Conservation (phyloP, 2,797 vertebrate species). For the Anisognathus igniventris region DNA sequence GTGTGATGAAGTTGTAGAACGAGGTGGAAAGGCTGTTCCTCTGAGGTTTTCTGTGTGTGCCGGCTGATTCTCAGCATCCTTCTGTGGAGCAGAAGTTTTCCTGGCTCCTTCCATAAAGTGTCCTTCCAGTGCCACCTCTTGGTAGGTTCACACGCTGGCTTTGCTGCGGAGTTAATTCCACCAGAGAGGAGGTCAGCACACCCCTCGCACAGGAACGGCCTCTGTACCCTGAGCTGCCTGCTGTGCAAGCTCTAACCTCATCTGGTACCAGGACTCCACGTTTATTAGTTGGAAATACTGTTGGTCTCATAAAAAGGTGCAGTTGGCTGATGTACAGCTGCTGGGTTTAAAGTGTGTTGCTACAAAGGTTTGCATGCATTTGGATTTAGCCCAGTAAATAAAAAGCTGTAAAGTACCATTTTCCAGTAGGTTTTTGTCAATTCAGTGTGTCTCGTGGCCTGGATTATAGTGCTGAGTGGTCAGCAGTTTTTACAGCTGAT, state of each 20-base stretch:
- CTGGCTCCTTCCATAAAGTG: not conserved
- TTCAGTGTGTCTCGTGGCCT: not conserved
- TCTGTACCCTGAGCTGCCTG: not conserved
- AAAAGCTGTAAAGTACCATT: not conserved
- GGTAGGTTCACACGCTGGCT: not conserved
- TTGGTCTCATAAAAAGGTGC: not conserved
- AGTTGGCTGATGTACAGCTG: accelerated
- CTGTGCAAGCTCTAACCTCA: not conserved
- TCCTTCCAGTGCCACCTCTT: slow-evolving; percentile 60
- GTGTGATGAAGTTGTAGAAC: not conserved
- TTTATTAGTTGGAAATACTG: not conserved
- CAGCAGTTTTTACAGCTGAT: not conserved
- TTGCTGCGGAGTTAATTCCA: not conserved
- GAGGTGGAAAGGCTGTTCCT: accelerated
- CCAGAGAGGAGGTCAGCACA: not conserved
- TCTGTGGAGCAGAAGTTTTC: not conserved
- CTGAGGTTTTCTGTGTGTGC: not conserved
- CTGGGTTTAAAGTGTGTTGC: not conserved
- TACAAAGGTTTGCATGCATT: not conserved
- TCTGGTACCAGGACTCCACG: not conserved
- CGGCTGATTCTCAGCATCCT: not conserved
- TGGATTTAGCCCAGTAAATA: not conserved
- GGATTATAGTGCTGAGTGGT: not conserved
- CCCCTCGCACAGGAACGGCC: not conserved
- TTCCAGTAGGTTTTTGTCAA: not conserved